Conservation (phyloP, 2,113 vertebrate species). For the Otocyon megalotis region DNA sequence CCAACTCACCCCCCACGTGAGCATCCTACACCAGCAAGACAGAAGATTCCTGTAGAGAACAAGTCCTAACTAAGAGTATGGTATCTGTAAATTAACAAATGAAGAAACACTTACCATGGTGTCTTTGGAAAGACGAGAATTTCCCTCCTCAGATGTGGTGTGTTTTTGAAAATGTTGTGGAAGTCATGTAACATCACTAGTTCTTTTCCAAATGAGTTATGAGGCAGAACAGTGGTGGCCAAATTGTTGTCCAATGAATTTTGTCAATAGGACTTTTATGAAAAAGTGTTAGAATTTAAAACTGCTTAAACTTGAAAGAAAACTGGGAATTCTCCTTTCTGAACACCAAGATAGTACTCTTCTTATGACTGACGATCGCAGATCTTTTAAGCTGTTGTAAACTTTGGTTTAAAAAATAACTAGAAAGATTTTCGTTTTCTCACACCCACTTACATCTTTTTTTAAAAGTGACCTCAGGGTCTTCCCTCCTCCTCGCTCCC, state of each 20-base stretch:
- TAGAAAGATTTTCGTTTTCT: background rate
- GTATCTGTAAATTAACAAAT: background rate
- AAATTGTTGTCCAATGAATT: background rate
- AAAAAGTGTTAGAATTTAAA: constrained; percentile 46
- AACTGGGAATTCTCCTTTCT: background rate
- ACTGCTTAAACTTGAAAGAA: background rate
- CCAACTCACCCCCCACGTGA: background rate
- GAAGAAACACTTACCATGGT: background rate
- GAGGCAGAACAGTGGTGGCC: background rate
- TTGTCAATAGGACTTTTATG: background rate
- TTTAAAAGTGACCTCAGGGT: constrained; percentile 51
- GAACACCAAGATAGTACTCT: background rate
- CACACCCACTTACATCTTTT: background rate
- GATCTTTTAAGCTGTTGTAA: background rate
- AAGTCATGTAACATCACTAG: background rate
- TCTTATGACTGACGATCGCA: background rate
- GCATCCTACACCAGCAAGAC: background rate
- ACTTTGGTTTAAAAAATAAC: background rate
- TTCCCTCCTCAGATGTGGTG: background rate
- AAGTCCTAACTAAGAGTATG: background rate
- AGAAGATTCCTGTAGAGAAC: background rate
- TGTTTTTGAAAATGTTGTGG: background rate
- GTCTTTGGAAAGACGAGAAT: constrained; percentile 13
- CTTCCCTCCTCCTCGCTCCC: background rate
- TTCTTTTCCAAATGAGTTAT: constrained; percentile 33